Evolutionary conservation across 2,888 invertebrate genomes (phyloP), one percentile per base, ranked within the genome.

Genomic region (Pherbina coryleti): DNA sequence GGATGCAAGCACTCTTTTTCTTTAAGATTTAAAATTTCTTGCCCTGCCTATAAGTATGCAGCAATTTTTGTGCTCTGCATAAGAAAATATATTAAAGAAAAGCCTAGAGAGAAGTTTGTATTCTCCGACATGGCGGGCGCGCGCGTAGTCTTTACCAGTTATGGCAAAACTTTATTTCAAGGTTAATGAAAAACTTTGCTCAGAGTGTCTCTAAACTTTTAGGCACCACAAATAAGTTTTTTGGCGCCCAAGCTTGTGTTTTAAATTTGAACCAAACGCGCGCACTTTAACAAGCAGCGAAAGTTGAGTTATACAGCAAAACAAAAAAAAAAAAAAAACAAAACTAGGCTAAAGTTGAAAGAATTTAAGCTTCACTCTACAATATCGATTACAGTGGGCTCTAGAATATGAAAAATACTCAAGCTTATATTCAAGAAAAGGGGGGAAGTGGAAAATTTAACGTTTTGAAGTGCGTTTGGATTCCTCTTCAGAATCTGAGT

Each of bases 181-280:
- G 82, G 82, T 82, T 82, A 82, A 82, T 81, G 82, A 81, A 82
- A n/a, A 82, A 25, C 22, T 60, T 73, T 44, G 17, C 62, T 4
- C 31, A 28, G 31, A 55, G 25, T 62, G 53, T 53, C 70, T 70
- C 70, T 70, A 53, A 70, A 70, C 28, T 70, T 70, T 70, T 11
- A 37, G 49, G 49, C 49, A 49, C 25, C 37, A 67, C 22, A 69
- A 14, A 49, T 66, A 66, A n/a, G 25, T 31, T 44, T n/a, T 44
- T 34, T 37, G 66, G 37, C 66, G 37, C 66, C 19, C 34, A 7
- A 69, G 69, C 22, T 69, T 44, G 25, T 69, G 44, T 51, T 25
- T 44, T 69, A 69, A 69, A 25, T 25, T 37, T 34, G 66, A 17
- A 31, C 66, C 37, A 11, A 66, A n/a, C 11, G 25, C 62, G 22